phyloP scores from a whole-genome alignment of 2,113 vertebrate genomes.

The Callorhinus ursinus region DNA sequence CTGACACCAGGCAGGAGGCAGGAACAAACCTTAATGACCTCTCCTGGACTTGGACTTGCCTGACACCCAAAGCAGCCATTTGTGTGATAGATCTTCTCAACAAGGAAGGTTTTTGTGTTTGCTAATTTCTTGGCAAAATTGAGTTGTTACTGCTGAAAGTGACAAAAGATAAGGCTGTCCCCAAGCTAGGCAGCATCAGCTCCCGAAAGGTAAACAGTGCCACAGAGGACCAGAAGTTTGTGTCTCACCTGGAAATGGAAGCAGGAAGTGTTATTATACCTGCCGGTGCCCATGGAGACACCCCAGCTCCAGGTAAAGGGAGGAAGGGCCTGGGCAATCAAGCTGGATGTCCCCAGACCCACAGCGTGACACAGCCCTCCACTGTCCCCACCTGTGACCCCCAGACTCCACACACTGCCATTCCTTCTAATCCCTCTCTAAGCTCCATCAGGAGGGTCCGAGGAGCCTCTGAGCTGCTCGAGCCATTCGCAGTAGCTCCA shows the following conservation, averaged over 20 bases:
- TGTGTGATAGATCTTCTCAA: neutral
- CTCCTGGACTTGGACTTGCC: neutral
- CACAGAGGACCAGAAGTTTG: accelerated
- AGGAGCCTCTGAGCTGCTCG: accelerated
- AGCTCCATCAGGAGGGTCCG: accelerated
- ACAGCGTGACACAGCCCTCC: accelerated
- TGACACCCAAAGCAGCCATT: neutral
- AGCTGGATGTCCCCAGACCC: accelerated
- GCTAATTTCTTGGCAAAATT: neutral
- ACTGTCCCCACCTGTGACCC: accelerated
- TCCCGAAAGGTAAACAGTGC: neutral
- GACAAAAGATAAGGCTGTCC: neutral
- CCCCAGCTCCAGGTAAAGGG: neutral
- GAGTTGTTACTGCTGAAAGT: accelerated
- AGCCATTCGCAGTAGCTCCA: accelerated
- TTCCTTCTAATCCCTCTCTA: neutral
- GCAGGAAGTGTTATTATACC: accelerated
- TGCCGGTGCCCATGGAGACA: accelerated
- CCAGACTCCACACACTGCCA: accelerated
- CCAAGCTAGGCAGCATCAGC: accelerated
- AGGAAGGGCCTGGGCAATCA: neutral
- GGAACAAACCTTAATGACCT: neutral
- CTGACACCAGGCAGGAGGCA: conserved; percentile 47
- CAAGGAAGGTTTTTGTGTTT: neutral
- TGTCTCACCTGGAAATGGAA: accelerated